Conservation (phyloP, 2,797 vertebrate species). For the Eutrigla gurnardus region DNA sequence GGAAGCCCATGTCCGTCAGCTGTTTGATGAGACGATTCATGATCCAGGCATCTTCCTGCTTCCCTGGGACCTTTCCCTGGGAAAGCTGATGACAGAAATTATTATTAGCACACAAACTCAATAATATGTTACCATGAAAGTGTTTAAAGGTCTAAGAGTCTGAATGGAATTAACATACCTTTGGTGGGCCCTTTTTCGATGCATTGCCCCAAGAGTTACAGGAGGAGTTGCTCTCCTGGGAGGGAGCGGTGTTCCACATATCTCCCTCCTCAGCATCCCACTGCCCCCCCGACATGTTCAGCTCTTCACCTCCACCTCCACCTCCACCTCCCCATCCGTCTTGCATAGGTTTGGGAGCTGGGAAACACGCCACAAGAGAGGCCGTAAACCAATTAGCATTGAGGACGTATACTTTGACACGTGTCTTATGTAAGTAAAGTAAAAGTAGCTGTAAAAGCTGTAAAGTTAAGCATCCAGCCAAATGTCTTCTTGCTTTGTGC, state of each 20-base stretch:
- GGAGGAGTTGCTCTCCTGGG: constrained; percentile 92
- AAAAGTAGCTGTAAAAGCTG: no score
- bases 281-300: constrained; percentile 83
- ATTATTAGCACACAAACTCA: neutral
- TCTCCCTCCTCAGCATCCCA: constrained; percentile 95
- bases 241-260: constrained; percentile 94
- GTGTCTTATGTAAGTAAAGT: neutral
- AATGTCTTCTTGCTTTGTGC: no score
- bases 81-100: neutral
- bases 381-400: constrained; percentile 9
- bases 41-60: constrained; percentile 97
- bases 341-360: constrained; percentile 98
- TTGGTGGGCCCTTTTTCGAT: constrained; percentile 89
- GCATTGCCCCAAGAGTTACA: constrained; percentile 83
- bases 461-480: no score
- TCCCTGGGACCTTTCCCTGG: constrained; percentile 90
- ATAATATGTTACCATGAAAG: neutral
- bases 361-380: constrained; percentile 26
- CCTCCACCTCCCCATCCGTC: constrained; percentile 95
- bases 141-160: neutral
- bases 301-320: constrained; percentile 88
- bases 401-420: neutral
- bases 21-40: constrained; percentile 98
- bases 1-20: constrained; percentile 99
- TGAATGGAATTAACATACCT: constrained; percentile 77